Conservation (phyloP, 2,888 invertebrate genomes). For the Cataglyphis livida region DNA sequence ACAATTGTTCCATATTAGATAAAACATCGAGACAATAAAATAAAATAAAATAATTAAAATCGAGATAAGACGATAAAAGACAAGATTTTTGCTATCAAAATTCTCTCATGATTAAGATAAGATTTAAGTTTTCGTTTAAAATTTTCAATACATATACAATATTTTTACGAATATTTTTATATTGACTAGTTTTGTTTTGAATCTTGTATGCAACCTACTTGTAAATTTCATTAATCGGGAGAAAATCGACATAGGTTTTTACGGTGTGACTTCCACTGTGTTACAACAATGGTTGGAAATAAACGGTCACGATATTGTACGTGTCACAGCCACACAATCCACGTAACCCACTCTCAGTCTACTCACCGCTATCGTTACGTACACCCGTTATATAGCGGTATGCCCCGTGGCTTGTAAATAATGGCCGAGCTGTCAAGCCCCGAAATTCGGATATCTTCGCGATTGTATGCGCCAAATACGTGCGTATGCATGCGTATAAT, state of each 20-base stretch:
- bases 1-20: too few relatives aligned
- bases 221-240: constrained; percentile 12
- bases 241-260: constrained; percentile 25
- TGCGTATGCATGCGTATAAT: constrained; percentile 36
- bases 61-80: too few relatives aligned
- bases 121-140: too few relatives aligned
- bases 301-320: constrained; percentile 23
- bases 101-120: too few relatives aligned
- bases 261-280: not conserved
- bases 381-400: constrained; percentile 31
- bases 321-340: constrained; percentile 4
- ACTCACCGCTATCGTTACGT: constrained; percentile 19
- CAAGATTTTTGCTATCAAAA: too few relatives aligned
- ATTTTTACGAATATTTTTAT: too few relatives aligned
- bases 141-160: too few relatives aligned
- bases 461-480: constrained; percentile 35
- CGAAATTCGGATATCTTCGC: constrained; percentile 36
- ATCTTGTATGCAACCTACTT: too few relatives aligned
- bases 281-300: constrained; percentile 13
- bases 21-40: too few relatives aligned
- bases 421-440: constrained; percentile 42
- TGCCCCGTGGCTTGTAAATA: constrained; percentile 44
- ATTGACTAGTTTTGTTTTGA: too few relatives aligned
- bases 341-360: constrained; percentile 6
- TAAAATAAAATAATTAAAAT: too few relatives aligned